Evolutionary conservation across 2,888 invertebrate genomes (phyloP).

Genomic region (Apodemia mormo): DNA sequence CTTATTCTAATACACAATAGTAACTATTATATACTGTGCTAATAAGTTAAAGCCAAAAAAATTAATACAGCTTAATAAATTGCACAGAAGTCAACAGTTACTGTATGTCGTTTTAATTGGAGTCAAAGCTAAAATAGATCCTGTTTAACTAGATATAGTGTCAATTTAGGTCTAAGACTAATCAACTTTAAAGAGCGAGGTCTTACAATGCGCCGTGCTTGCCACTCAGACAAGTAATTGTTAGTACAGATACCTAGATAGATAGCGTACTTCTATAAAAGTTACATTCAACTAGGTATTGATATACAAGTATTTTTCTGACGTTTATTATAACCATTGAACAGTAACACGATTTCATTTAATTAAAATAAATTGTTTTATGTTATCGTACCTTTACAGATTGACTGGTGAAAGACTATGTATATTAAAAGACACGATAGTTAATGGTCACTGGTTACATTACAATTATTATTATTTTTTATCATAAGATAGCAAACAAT

Average conservation of each 20-base stretch:
- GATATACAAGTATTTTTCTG: constrained; percentile 21
- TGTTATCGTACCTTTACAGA: no score
- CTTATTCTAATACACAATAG: no score
- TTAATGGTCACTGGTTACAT: no score
- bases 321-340: constrained; percentile 9
- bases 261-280: constrained; percentile 46
- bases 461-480: no score
- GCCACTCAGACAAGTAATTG: constrained; percentile 49
- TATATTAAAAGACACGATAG: no score
- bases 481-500: no score
- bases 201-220: constrained; percentile 29
- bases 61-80: not conserved
- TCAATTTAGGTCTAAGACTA: constrained; percentile 39
- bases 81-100: not conserved
- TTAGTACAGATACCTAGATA: constrained; percentile 56
- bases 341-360: not conserved
- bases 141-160: constrained; percentile 32
- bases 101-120: constrained; percentile 21
- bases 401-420: no score
- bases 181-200: constrained; percentile 40
- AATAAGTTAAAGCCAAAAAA: not conserved
- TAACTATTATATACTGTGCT: no score
- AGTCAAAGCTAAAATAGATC: constrained; percentile 25
- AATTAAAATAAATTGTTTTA: not conserved
- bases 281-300: constrained; percentile 29